phyloP scores from a whole-genome alignment of 2,888 invertebrate genomes.

The Dynastes grantii region DNA sequence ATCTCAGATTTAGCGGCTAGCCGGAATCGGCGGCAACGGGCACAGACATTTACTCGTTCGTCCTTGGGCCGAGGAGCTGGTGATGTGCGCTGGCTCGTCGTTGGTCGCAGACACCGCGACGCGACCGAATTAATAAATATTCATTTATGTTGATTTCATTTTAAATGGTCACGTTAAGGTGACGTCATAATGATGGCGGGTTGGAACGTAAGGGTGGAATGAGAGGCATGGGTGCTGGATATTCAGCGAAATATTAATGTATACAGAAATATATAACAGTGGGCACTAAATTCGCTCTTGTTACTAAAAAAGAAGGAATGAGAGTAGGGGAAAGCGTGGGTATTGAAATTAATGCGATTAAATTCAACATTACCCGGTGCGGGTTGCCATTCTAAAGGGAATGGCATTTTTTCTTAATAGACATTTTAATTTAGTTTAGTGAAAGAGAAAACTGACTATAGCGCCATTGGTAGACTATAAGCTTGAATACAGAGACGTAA shows the following conservation, averaged over 20 bases:
- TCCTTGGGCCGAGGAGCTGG: too few species aligned
- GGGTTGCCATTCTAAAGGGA: background rate
- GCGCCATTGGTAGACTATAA: too few species aligned
- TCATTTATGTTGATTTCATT: constrained; percentile 49
- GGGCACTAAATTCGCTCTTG: background rate
- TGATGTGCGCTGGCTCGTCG: background rate
- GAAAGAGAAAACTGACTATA: background rate
- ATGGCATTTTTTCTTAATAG: background rate
- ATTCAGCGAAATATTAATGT: background rate
- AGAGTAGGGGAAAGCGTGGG: background rate
- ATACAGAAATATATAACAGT: background rate
- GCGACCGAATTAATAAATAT: constrained; percentile 45
- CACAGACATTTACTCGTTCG: background rate
- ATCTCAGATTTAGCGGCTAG: constrained; percentile 30
- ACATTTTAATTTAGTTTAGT: background rate
- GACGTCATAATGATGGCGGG: background rate
- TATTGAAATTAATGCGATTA: constrained; percentile 10
- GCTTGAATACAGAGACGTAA: too few species aligned
- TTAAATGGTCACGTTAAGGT: constrained; percentile 39
- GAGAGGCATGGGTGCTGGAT: background rate
- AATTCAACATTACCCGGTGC: background rate
- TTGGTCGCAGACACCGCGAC: constrained; percentile 3
- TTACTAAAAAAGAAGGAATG: background rate
- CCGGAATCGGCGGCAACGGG: background rate
- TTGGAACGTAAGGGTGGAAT: background rate